Percentiles rank a stretch among this genome's conserved stretches.
Evolutionary conservation across 2,113 vertebrate genomes (phyloP).

Genomic region (Puntigrus tetrazona): DNA sequence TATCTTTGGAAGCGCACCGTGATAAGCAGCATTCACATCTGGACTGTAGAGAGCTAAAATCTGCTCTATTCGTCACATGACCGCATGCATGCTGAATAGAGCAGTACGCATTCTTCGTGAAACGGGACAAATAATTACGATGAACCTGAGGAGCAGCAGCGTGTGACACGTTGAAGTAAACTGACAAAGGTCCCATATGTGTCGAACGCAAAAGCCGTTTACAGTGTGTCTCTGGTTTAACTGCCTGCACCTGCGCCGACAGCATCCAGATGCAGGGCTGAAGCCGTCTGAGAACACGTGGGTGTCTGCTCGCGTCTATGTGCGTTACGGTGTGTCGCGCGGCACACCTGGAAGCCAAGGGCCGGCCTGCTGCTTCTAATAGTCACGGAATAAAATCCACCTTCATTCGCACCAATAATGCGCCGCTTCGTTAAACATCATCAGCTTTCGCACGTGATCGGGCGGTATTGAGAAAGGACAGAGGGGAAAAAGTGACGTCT

Average conservation of each 20-base stretch:
- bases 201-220: constrained; percentile 31
- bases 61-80: background rate
- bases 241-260: constrained; percentile 50
- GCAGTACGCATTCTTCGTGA: no score
- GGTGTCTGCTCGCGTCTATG: background rate
- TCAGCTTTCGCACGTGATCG: constrained; percentile 22
- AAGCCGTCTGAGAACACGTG: constrained; percentile 20
- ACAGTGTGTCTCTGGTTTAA: constrained; percentile 54
- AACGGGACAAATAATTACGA: constrained; percentile 37
- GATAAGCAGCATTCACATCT: background rate
- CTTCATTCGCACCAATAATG: constrained; percentile 40
- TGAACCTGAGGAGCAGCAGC: constrained; percentile 12
- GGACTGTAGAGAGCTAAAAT: background rate
- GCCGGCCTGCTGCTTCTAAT: background rate
- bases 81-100: background rate
- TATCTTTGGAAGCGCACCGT: background rate
- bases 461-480: background rate
- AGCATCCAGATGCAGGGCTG: constrained; percentile 6
- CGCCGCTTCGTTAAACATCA: constrained; percentile 44
- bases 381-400: constrained; percentile 36
- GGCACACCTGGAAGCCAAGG: constrained; percentile 48
- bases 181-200: constrained; percentile 40
- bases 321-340: background rate
- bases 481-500: constrained; percentile 27
- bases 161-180: constrained; percentile 39